A percentile compares a stretch with the other conserved stretches of the same genome.
phyloP scores from a whole-genome alignment of 1,140 invertebrate genomes.

The Drosophila suzukii region DNA sequence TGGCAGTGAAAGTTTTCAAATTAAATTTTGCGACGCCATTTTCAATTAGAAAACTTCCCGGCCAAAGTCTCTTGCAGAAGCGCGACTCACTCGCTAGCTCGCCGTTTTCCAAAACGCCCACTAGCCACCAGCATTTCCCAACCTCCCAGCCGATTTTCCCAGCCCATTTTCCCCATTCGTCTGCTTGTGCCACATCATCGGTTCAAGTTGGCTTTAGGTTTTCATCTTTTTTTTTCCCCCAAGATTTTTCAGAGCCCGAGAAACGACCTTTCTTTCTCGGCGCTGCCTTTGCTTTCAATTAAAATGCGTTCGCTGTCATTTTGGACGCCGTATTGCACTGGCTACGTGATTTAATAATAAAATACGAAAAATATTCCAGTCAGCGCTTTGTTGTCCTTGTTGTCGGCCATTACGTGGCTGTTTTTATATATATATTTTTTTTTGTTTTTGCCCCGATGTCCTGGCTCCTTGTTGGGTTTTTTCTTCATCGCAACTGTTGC shows the following conservation, averaged over 20 bases:
- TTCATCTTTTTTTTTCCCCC: not conserved
- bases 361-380: constrained; percentile 75
- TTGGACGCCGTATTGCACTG: constrained; percentile 81
- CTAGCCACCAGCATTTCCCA: not conserved
- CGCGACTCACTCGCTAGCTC: constrained; percentile 11
- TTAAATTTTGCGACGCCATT: constrained; percentile 82
- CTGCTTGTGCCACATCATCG: constrained; percentile 53
- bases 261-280: constrained; percentile 29
- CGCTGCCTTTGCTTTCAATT: constrained; percentile 68
- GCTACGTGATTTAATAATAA: constrained; percentile 83
- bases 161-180: constrained; percentile 5
- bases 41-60: constrained; percentile 80
- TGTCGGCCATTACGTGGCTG: constrained; percentile 72
- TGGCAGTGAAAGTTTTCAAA: constrained; percentile 81
- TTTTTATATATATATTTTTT: constrained; percentile 25
- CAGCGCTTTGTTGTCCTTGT: constrained; percentile 72
- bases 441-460: constrained; percentile 11
- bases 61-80: constrained; percentile 64
- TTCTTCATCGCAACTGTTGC: constrained; percentile 60
- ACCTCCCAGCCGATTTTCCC: not conserved
- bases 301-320: constrained; percentile 83
- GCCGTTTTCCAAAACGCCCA: not conserved
- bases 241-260: constrained; percentile 3
- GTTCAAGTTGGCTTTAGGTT: constrained; percentile 27
- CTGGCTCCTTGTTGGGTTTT: constrained; percentile 1